Percentiles rank a stretch among this genome's conserved stretches.
These are phyloP conservation scores for Phenacoccus solenopsis DNA, from an alignment of 1,140 invertebrate species.

Conservation along the genomic window DNA sequence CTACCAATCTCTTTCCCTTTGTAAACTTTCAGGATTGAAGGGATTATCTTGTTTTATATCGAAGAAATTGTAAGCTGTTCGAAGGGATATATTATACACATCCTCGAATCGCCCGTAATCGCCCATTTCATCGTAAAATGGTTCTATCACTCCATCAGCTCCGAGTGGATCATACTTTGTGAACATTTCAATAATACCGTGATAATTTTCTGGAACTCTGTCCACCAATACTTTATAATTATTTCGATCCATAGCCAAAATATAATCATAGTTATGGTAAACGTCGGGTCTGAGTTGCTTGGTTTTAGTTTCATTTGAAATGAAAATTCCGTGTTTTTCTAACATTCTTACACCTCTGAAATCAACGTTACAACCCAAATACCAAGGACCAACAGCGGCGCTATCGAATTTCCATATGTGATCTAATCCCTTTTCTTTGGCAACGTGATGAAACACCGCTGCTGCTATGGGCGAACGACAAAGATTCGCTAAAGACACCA, in stretches of 20 bases:
- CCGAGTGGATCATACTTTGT: conserved; percentile 68
- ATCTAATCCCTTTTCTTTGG: conserved; percentile 45
- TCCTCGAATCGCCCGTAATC: conserved; percentile 46
- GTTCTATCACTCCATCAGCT: conserved; percentile 68
- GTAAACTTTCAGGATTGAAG: not conserved
- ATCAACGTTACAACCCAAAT: conserved; percentile 69
- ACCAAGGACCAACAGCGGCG: conserved; percentile 70
- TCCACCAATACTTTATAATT: conserved; percentile 57
- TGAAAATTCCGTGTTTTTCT: conserved; percentile 54
- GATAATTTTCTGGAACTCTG: conserved; percentile 40
- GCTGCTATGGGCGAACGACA: conserved; percentile 88
- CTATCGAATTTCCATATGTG: conserved; percentile 71
- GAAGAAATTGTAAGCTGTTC: conserved; percentile 51
- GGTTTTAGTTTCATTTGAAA: conserved; percentile 34
- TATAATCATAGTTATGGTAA: conserved; percentile 65
- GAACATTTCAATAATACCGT: conserved; percentile 57
- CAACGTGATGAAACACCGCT: conserved; percentile 63
- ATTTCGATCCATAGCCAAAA: conserved; percentile 83
- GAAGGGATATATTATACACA: conserved; percentile 53
- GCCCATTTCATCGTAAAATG: conserved; percentile 53
- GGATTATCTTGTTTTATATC: conserved; percentile 30
- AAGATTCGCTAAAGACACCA: conserved; percentile 55
- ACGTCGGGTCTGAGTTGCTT: conserved; percentile 52
- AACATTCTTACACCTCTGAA: conserved; percentile 55
- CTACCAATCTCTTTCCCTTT: not conserved